Evolutionary conservation across 2,888 invertebrate genomes (phyloP).

Genomic region (Amiota communis): DNA sequence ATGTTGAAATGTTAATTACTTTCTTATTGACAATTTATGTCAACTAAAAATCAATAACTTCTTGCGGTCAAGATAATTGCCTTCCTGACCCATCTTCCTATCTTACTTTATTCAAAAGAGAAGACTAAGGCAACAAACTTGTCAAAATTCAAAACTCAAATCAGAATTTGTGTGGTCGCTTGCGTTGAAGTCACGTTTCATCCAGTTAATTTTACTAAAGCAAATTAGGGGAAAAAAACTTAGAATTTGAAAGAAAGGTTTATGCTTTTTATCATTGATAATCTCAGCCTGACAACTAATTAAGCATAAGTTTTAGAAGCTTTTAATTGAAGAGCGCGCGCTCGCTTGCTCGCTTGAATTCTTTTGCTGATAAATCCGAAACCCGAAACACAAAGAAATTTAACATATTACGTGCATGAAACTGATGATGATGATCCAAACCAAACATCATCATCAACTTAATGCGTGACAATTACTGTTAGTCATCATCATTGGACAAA

Average conservation of each 20-base stretch:
- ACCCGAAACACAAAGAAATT: too few relatives aligned
- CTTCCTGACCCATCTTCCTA: too few relatives aligned
- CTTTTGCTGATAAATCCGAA: neutral
- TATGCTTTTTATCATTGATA: neutral
- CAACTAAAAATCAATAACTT: too few relatives aligned
- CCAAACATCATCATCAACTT: neutral
- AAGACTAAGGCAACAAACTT: conserved; percentile 66
- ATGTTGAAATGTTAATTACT: too few relatives aligned
- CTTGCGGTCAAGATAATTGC: too few relatives aligned
- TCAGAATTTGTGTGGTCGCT: conserved; percentile 53
- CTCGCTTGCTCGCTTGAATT: neutral
- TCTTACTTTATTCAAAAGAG: conserved; percentile 43
- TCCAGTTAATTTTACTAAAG: conserved; percentile 41
- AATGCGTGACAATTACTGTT: conserved; percentile 41
- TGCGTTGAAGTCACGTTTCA: conserved; percentile 43
- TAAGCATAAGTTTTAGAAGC: conserved; percentile 44
- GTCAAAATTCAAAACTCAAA: conserved; percentile 39
- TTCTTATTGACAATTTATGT: too few relatives aligned
- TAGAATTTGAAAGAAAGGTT: neutral
- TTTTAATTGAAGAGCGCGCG: conserved; percentile 21
- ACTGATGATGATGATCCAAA: too few relatives aligned
- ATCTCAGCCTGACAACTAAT: conserved; percentile 55
- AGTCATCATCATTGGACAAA: neutral
- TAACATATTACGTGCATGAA: too few relatives aligned
- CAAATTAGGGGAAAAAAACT: conserved; percentile 55